A percentile compares a stretch with the other conserved stretches of the same genome.
Conservation (phyloP, 2,113 vertebrate species). For the Heterochromis multidens region DNA sequence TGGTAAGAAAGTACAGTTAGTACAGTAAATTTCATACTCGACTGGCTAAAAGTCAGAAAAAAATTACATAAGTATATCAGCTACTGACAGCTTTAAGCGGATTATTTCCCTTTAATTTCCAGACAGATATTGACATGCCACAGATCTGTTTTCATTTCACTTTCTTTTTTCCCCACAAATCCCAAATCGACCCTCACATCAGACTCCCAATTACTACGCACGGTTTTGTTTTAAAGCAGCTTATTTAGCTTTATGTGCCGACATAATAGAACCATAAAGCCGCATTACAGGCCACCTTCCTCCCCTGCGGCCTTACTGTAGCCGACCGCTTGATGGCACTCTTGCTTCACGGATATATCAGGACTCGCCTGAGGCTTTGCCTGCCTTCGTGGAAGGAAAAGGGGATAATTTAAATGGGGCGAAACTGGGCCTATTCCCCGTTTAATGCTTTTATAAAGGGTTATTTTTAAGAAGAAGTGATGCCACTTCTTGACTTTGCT, state of each 20-base stretch:
- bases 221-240: slow-evolving; percentile 47
- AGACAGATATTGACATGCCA: not conserved
- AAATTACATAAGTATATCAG: not conserved
- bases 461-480: not conserved
- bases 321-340: slow-evolving; percentile 81
- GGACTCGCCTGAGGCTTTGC: not conserved
- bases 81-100: not conserved
- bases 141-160: not conserved
- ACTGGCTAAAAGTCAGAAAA: not conserved
- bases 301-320: not conserved
- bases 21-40: not conserved
- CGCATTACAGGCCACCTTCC: not conserved
- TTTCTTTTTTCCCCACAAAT: not conserved
- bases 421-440: not conserved
- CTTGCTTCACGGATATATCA: slow-evolving; percentile 76
- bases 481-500: not conserved
- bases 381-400: not conserved
- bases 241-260: slow-evolving; percentile 48
- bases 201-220: slow-evolving; percentile 9
- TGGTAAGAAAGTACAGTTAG: not conserved
- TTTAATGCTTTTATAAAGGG: not conserved
- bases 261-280: slow-evolving; percentile 62
- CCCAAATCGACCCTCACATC: slow-evolving; percentile 14
- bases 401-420: not conserved
- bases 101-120: not conserved